These are phyloP conservation scores for Synanthedon vespiformis DNA, from an alignment of 2,888 invertebrate genomes.

Conservation along the genomic window DNA sequence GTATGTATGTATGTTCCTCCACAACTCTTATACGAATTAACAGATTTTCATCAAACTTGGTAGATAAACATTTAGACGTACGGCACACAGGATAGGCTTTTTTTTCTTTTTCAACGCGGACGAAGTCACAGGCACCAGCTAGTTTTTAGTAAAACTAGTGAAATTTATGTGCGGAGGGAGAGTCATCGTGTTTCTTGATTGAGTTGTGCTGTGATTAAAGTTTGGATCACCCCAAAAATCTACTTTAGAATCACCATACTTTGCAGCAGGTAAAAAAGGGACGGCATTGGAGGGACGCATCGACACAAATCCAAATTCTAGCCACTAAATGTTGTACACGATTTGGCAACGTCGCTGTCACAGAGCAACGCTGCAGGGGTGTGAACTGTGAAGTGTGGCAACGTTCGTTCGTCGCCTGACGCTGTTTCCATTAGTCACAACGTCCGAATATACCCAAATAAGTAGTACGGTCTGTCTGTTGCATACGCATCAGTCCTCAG, in stretches of 20 bases:
- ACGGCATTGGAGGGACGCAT: constrained; percentile 11
- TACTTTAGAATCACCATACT: neutral
- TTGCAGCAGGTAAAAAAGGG: constrained; percentile 35
- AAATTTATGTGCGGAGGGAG: too few species aligned
- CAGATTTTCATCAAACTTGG: too few species aligned
- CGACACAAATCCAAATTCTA: constrained; percentile 26
- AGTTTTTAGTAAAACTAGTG: too few species aligned
- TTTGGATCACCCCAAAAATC: neutral
- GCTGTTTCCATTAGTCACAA: neutral
- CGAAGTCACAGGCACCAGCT: too few species aligned
- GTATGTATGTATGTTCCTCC: too few species aligned
- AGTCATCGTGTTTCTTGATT: too few species aligned
- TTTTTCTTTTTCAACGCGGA: too few species aligned
- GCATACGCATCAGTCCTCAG: too few species aligned
- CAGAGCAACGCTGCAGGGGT: constrained; percentile 5
- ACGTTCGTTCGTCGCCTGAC: constrained; percentile 20
- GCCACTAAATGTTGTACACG: constrained; percentile 22
- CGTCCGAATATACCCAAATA: neutral
- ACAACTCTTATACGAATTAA: too few species aligned
- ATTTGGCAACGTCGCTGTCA: constrained; percentile 49
- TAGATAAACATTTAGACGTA: too few species aligned
- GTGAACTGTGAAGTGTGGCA: constrained; percentile 33
- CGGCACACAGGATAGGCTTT: too few species aligned
- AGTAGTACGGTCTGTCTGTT: neutral
- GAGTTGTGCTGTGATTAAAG: neutral